Conservation (phyloP, 2,113 vertebrate species). For the Ciconia stormi region DNA sequence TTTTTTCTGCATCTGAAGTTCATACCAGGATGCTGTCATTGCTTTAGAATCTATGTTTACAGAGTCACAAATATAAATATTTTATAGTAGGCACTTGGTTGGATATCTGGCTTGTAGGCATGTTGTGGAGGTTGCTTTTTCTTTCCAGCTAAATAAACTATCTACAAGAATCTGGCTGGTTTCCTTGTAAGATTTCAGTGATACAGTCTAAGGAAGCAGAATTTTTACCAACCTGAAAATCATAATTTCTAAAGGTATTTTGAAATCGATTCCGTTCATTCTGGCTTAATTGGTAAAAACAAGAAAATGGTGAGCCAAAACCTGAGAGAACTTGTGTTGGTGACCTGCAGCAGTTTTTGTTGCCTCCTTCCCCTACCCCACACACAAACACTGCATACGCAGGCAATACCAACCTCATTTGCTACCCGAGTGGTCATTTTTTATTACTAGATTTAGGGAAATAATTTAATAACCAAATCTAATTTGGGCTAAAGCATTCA, state of each 20-base stretch:
- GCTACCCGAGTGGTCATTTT: background rate
- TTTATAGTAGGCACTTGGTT: background rate
- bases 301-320: background rate
- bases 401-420: background rate
- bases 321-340: background rate
- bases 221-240: background rate
- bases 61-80: background rate
- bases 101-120: background rate
- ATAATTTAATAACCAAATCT: background rate
- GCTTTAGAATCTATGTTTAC: background rate
- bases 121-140: background rate
- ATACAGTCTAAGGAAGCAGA: background rate
- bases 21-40: background rate
- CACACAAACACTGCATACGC: rapidly evolving
- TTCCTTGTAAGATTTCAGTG: background rate
- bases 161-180: background rate
- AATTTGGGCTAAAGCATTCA: background rate
- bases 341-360: background rate
- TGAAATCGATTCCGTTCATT: background rate
- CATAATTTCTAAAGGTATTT: rapidly evolving
- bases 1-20: background rate
- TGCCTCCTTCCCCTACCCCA: background rate
- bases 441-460: background rate
- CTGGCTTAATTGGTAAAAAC: background rate
- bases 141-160: background rate